Conservation (phyloP, 2,888 invertebrate genomes). For the Tenthredo notha region DNA sequence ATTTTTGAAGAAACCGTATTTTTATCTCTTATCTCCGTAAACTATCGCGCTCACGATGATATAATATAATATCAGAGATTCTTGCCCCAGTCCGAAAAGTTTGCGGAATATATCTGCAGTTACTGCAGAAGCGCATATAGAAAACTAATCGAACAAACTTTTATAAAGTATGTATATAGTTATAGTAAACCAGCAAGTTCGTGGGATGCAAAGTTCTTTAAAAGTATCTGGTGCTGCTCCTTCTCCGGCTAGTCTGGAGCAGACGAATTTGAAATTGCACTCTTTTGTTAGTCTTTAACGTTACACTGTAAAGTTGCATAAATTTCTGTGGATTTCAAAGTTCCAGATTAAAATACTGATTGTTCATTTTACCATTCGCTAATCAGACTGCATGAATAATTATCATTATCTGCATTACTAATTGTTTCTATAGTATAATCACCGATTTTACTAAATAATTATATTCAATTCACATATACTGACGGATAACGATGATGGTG, state of each 20-base stretch:
- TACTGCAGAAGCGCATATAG: background rate
- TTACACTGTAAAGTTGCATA: background rate
- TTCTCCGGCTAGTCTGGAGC: background rate
- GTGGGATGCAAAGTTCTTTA: background rate
- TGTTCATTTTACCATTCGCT: background rate
- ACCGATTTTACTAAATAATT: background rate
- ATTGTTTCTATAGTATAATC: background rate
- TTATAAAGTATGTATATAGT: background rate
- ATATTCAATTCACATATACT: background rate
- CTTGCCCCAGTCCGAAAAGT: conserved; percentile 53
- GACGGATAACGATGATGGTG: background rate
- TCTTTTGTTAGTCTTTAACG: conserved; percentile 40
- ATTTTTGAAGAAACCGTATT: conserved; percentile 8
- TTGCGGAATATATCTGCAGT: background rate
- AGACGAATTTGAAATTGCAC: conserved; percentile 30
- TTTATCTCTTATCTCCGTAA: background rate
- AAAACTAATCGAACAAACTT: conserved; percentile 45
- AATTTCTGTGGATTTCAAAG: background rate
- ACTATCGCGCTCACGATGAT: background rate
- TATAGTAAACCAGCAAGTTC: background rate
- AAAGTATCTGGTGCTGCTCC: background rate
- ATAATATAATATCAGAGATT: conserved; percentile 11
- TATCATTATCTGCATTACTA: background rate
- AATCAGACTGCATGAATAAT: background rate
- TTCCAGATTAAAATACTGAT: background rate